Evolutionary conservation across 1,140 invertebrate genomes (phyloP).

Genomic region (Diuraphis noxia): DNA sequence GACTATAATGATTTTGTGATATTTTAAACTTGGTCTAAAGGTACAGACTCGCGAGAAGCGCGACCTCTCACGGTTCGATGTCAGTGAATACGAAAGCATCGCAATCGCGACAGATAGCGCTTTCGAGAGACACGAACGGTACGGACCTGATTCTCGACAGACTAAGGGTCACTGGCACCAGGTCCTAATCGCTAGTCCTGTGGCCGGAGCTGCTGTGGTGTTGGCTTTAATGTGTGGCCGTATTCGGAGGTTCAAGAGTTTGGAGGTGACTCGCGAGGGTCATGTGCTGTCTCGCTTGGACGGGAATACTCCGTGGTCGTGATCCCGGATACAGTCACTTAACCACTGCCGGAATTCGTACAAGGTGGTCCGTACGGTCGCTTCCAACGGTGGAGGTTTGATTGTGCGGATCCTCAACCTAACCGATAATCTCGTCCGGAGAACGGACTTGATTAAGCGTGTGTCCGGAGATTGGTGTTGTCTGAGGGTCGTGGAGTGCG

Average conservation of each 20-base stretch:
- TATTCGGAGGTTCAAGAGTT: neutral
- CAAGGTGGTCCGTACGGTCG: fast-evolving
- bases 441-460: neutral
- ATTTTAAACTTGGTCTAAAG: too few species aligned
- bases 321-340: neutral
- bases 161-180: neutral
- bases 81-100: neutral
- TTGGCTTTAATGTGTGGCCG: neutral
- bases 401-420: neutral
- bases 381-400: neutral
- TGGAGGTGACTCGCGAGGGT: neutral
- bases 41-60: neutral
- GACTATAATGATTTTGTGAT: too few species aligned
- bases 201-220: neutral
- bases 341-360: fast-evolving
- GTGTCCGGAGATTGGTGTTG: too few species aligned
- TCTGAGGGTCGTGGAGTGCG: neutral
- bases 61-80: neutral
- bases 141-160: fast-evolving
- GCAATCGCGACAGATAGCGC: neutral
- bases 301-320: too few species aligned
- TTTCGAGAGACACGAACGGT: neutral
- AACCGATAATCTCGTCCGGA: neutral
- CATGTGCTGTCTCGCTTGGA: too few species aligned
- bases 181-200: neutral